phyloP scores from a whole-genome alignment of 2,797 vertebrate genomes.

The Paedocypris micromegethes region DNA sequence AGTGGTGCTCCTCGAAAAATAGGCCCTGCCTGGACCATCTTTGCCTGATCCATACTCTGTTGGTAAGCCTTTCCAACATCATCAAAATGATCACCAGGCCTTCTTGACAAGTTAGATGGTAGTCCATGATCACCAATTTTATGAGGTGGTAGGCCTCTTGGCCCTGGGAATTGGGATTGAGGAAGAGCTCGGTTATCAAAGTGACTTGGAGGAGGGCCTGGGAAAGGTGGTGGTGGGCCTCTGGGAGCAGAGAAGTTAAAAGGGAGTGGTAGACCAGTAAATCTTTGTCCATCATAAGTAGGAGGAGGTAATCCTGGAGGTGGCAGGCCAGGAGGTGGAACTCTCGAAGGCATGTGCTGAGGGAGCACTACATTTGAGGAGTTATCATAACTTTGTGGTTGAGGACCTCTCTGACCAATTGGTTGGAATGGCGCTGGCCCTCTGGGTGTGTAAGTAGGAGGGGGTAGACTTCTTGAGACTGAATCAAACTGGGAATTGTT shows the following conservation, averaged over 20 bases:
- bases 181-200: constrained; percentile 77
- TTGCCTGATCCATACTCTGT: constrained; percentile 61
- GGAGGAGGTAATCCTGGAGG: constrained; percentile 51
- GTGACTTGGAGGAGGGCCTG: constrained; percentile 60
- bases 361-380: constrained; percentile 64
- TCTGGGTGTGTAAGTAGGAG: constrained; percentile 66
- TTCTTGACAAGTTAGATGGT: constrained; percentile 68
- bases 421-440: constrained; percentile 64
- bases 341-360: constrained; percentile 69
- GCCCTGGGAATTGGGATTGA: constrained; percentile 73
- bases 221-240: constrained; percentile 74
- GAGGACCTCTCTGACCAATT: constrained; percentile 70
- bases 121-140: constrained; percentile 73
- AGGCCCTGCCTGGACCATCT: constrained; percentile 52
- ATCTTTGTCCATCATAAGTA: constrained; percentile 76
- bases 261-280: constrained; percentile 76
- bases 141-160: constrained; percentile 74
- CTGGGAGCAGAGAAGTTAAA: constrained; percentile 80
- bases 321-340: constrained; percentile 65
- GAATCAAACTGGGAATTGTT: constrained; percentile 64
- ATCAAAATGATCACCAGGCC: constrained; percentile 70
- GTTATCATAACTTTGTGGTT: constrained; percentile 75
- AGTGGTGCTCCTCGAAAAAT: constrained; percentile 63
- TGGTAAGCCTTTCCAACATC: constrained; percentile 63
- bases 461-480: constrained; percentile 61